Percentiles rank a stretch among this genome's conserved stretches.
Conservation (phyloP, 2,888 invertebrate genomes). For the Escarpia spicata region DNA sequence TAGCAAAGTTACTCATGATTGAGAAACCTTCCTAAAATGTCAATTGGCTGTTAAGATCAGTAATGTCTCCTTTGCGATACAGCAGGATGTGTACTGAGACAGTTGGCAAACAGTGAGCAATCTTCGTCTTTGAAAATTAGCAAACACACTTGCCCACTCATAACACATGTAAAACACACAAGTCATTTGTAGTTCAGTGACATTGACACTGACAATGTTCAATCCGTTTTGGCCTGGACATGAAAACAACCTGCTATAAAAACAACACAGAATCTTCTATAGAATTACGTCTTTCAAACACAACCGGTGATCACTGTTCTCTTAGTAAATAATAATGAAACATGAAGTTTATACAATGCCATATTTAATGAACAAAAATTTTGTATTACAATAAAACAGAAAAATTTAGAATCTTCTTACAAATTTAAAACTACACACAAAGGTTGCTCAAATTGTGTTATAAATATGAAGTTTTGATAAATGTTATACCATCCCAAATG, state of each 20-base stretch:
- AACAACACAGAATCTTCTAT: neutral
- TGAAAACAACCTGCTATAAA: neutral
- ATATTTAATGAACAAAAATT: neutral
- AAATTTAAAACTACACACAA: neutral
- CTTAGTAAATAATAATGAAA: neutral
- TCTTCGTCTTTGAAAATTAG: neutral
- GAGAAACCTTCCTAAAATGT: too few species aligned
- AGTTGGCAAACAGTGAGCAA: neutral
- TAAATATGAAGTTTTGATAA: neutral
- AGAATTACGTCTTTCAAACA: neutral
- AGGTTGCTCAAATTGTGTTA: neutral
- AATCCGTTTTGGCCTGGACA: neutral
- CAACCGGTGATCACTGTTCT: neutral
- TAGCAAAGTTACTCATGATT: too few species aligned
- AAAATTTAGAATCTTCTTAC: neutral
- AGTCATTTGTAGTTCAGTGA: neutral
- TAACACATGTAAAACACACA: neutral
- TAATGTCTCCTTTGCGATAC: neutral
- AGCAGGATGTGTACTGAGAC: neutral
- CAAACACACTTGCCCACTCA: neutral
- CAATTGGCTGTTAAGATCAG: neutral
- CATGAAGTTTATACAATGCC: neutral
- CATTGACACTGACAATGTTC: neutral
- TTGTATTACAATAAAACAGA: neutral
- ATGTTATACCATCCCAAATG: neutral